Percentiles rank a stretch among this genome's conserved stretches.
These are phyloP conservation scores for Drosophila kikkawai DNA, from an alignment of 1,140 invertebrate species.

Conservation along the genomic window DNA sequence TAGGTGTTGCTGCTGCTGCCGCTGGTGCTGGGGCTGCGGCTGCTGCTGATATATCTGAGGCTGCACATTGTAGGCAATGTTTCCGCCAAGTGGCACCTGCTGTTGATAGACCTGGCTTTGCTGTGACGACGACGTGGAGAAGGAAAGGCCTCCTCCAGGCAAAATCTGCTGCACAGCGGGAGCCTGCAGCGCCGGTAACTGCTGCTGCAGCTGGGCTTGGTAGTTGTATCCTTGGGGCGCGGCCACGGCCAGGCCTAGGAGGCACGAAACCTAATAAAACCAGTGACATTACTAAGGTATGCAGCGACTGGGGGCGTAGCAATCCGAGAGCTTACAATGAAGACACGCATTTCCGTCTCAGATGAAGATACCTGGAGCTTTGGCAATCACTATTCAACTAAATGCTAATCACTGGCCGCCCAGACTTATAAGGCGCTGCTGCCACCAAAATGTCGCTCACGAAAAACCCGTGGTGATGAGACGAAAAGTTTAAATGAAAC, in stretches of 20 bases:
- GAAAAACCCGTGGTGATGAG: constrained; percentile 43
- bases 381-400: constrained; percentile 80
- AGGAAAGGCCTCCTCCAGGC: not conserved
- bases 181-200: constrained; percentile 34
- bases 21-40: constrained; percentile 2
- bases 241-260: constrained; percentile 61
- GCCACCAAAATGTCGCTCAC: constrained; percentile 50
- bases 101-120: constrained; percentile 46
- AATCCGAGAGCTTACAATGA: constrained; percentile 68
- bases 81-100: constrained; percentile 23
- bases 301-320: no score
- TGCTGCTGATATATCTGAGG: constrained; percentile 28
- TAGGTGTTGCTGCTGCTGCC: constrained; percentile 9
- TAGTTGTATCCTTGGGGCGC: constrained; percentile 80
- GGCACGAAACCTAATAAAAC: constrained; percentile 61
- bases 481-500: constrained; percentile 68
- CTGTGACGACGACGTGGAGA: constrained; percentile 11
- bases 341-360: constrained; percentile 68
- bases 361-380: constrained; percentile 55
- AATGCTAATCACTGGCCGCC: constrained; percentile 78
- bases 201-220: constrained; percentile 46
- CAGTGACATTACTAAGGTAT: constrained; percentile 6
- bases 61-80: constrained; percentile 40
- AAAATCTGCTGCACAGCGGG: constrained; percentile 52
- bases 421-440: constrained; percentile 66